Base-by-base conservation (phyloP, 2,797 vertebrate species). In the Salmo trutta region DNA sequence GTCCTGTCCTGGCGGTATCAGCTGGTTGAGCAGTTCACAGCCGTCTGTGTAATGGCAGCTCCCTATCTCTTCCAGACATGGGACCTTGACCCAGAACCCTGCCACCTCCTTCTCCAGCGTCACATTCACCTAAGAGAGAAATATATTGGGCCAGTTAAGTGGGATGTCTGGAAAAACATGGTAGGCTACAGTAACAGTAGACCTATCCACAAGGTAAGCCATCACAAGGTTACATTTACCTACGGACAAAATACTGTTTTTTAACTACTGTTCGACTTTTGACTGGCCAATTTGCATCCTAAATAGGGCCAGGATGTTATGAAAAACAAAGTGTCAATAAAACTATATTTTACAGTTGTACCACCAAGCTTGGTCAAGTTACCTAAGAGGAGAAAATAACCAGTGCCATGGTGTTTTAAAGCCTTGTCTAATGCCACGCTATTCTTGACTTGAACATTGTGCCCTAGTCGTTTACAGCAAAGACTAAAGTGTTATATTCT, bases 51-150 rank as follows among this genome's bases (percentile, higher is more conserved):
- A 99, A 78, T 93, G 94, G 65, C 98, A 99, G 83, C 97, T 98
- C 78, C 97, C 97, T 0, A 97, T 0, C 5, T 96, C 62, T 0
- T 98, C 95, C 1, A 98, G 0, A 81, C 98, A 99, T 0, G 98
- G 98, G 3, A 99, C 73, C 86, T 92, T 96, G 81, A 98, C 86
- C 97, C 97, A 99, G 51, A 97, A 84, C 1, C 96, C 95, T 0
- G 93, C 94, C 71, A 98, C 81, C 0, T 96, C 94, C 89, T 94
- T 98, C 90, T 98, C 94, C 86, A 97, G 33, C 0, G 88, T 92
- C 79, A 98, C 73, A 0, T 80, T 93, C 5, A 91, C 52, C 97
- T 98, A 41, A 33, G 19, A 41, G 4, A 36, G 1, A 59, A 59
- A 69, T 31, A 69, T 8, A 69, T 36, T 41, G 54, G 54, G 3